A percentile compares a stretch with the other conserved stretches of the same genome.
Conservation (phyloP, 2,113 vertebrate species). For the Pelodiscus sinensis region DNA sequence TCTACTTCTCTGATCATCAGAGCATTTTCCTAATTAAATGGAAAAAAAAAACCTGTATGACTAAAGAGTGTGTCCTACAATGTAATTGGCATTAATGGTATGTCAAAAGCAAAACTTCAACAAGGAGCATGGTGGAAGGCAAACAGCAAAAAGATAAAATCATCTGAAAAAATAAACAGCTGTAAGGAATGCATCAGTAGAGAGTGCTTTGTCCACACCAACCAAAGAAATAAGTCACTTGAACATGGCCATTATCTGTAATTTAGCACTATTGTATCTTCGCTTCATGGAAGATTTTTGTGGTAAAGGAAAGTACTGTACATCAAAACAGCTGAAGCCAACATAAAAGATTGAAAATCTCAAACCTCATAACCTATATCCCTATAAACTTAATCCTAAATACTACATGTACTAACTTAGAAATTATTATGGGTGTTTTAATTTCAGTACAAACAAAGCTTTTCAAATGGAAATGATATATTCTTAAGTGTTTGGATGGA, state of each 20-base stretch:
- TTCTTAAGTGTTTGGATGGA: not conserved
- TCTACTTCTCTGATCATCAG: conserved; percentile 82
- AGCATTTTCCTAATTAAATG: conserved; percentile 75
- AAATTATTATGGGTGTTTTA: not conserved
- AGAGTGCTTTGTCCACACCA: not conserved
- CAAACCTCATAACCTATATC: not conserved
- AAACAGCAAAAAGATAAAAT: not conserved
- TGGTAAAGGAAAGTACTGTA: not conserved
- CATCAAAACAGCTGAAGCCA: not conserved
- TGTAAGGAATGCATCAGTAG: not conserved
- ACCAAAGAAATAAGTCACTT: not conserved
- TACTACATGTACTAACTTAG: not conserved
- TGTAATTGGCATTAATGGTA: not conserved
- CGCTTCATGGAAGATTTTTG: not conserved
- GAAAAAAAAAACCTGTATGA: not conserved
- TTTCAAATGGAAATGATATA: not conserved
- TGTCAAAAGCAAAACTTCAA: not conserved
- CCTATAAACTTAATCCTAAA: not conserved
- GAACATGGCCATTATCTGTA: not conserved
- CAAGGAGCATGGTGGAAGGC: not conserved
- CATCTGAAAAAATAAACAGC: not conserved
- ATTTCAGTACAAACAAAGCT: not conserved
- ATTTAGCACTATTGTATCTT: not conserved
- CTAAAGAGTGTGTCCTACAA: not conserved
- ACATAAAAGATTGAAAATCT: not conserved